Base-by-base conservation (phyloP, 2,888 invertebrate genomes). In the Buathra laborator region DNA sequence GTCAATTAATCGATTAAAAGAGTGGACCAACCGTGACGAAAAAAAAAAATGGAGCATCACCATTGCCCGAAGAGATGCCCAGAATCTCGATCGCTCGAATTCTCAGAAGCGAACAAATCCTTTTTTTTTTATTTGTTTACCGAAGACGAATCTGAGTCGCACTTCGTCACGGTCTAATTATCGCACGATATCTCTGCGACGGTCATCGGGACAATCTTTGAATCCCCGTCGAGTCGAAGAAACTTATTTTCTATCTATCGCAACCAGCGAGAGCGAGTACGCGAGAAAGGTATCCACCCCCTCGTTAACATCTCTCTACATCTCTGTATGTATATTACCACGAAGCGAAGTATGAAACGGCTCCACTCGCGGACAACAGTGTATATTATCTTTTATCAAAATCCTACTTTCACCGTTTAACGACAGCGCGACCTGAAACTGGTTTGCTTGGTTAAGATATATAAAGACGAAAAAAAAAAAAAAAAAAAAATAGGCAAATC, bases 371-470 rank as follows among this genome's bases (percentile, higher is more conserved):
- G 24, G 10, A 59, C 62, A 37, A 64, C 66, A 51, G 19, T 51
- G 64, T 19, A 71, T 77, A 86, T 84, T 87, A 74, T 84, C 88
- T 89, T 88, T 89, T 88, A 87, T 89, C 89, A 89, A 89, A 90
- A 89, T 88, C 86, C 88, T 89, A 92, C 92, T 92, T 92, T 92
- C 92, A 91, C 92, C 91, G 88, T 89, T 91, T 90, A 89, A 89
- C 86, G 86, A 88, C 86, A 79, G 72, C 81, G 59, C 84, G 85
- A 83, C 84, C 83, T 83, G 82, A 80, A 88, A 87, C 85, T 87
- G 76, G 86, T 86, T 83, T 81, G 70, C 76, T 83, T 71, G 53
- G 59, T 62, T 37, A 16, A 12, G 51, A 44, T 64, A 16, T 10
- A n/a, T n/a, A 46, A 24, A 59, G 43, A 37, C 19, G 56, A 43